A percentile compares a stretch with the other conserved stretches of the same genome.
These are phyloP conservation scores for Zaprionus kolodkinae DNA, from an alignment of 1,140 invertebrate species.

Conservation along the genomic window DNA sequence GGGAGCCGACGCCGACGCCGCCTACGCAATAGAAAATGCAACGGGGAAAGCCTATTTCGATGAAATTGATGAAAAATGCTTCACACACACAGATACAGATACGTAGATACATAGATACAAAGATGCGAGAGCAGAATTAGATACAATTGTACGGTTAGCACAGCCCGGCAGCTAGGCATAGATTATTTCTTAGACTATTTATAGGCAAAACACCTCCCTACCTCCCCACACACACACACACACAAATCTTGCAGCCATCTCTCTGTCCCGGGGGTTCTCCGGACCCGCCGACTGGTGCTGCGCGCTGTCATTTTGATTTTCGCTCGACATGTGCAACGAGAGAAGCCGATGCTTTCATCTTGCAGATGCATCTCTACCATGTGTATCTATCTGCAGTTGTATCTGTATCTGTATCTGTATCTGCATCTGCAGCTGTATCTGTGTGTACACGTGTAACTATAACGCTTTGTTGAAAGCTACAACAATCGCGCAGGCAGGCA, in stretches of 20 bases:
- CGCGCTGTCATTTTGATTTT: slow-evolving; percentile 74
- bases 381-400: not conserved
- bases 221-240: slow-evolving; percentile 32
- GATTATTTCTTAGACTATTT: slow-evolving; percentile 71
- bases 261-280: slow-evolving; percentile 1
- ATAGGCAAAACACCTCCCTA: slow-evolving; percentile 49
- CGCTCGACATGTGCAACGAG: slow-evolving; percentile 61
- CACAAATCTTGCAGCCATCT: slow-evolving; percentile 52
- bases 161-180: slow-evolving; percentile 57
- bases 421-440: slow-evolving; percentile 30
- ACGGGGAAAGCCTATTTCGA: slow-evolving; percentile 15
- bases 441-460: slow-evolving; percentile 65
- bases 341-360: slow-evolving; percentile 62
- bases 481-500: slow-evolving; percentile 33
- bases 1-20: no score
- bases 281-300: slow-evolving; percentile 16
- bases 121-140: not conserved
- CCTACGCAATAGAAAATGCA: slow-evolving; percentile 55
- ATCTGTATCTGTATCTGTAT: slow-evolving; percentile 35
- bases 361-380: slow-evolving; percentile 28
- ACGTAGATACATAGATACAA: no score
- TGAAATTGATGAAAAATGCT: slow-evolving; percentile 69
- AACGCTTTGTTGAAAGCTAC: slow-evolving; percentile 70
- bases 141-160: slow-evolving; percentile 9
- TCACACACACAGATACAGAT: slow-evolving; percentile 24